Percentiles rank a stretch among this genome's conserved stretches.
Conservation (phyloP, 2,113 vertebrate species). For the Marmota flaviventris region DNA sequence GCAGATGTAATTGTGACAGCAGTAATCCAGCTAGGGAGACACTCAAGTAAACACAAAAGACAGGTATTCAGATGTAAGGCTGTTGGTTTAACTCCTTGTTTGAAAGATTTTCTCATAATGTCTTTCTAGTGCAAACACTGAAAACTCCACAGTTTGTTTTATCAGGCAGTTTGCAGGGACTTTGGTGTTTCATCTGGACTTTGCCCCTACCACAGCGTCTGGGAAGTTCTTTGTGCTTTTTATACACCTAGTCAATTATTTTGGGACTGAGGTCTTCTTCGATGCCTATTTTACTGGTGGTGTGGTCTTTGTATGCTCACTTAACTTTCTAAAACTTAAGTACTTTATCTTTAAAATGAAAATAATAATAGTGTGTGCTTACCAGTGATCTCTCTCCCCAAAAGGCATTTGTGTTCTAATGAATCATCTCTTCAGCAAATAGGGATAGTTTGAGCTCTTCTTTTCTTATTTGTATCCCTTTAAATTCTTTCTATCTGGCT, state of each 20-base stretch:
- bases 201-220: background rate
- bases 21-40: background rate
- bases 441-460: too few relatives aligned
- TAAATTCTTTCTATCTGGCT: too few relatives aligned
- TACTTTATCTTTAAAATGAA: background rate
- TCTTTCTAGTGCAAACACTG: background rate
- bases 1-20: background rate
- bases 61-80: background rate
- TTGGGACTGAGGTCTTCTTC: background rate
- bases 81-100: background rate
- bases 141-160: background rate
- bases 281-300: too few relatives aligned
- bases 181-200: background rate
- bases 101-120: background rate
- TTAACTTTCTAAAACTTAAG: background rate
- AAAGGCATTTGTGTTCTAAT: background rate
- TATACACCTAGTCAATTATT: slow-evolving; percentile 8
- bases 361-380: background rate
- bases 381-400: fast-evolving
- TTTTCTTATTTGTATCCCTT: too few relatives aligned
- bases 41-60: background rate
- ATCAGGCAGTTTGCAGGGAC: background rate
- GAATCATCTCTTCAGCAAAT: too few relatives aligned
- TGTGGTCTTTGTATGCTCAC: too few relatives aligned
- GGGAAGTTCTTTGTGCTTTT: background rate